Percentiles rank a stretch among this genome's conserved stretches.
These are phyloP conservation scores for Drosophila nebulosa DNA, from an alignment of 1,140 invertebrate species.

Conservation along the genomic window DNA sequence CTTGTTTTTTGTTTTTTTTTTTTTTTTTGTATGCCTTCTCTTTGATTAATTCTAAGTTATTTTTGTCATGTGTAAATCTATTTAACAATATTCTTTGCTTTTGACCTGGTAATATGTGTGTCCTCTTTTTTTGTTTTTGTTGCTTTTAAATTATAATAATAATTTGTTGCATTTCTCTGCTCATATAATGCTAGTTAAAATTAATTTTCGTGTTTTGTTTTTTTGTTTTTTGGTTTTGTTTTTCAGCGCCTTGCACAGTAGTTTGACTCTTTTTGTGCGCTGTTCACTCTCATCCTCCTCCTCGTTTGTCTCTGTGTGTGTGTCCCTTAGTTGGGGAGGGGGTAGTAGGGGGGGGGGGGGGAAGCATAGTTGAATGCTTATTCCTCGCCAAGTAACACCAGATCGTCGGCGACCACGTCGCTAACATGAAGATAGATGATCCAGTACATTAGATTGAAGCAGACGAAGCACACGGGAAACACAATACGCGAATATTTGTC, in stretches of 20 bases:
- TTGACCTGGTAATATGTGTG: slow-evolving; percentile 67
- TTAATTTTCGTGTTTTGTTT: slow-evolving; percentile 49
- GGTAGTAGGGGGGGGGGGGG: background rate
- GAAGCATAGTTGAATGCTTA: slow-evolving; percentile 18
- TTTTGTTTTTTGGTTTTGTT: slow-evolving; percentile 49
- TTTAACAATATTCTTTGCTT: slow-evolving; percentile 74
- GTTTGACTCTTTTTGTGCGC: slow-evolving; percentile 74
- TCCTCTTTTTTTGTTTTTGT: slow-evolving; percentile 19
- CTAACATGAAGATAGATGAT: slow-evolving; percentile 98
- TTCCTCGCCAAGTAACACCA: slow-evolving; percentile 91
- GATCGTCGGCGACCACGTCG: slow-evolving; percentile 95
- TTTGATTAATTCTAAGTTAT: slow-evolving; percentile 40
- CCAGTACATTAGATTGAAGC: slow-evolving; percentile 99
- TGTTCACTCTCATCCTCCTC: slow-evolving; percentile 42
- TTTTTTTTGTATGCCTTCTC: slow-evolving; percentile 41
- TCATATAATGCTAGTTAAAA: slow-evolving; percentile 76
- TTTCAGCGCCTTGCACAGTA: slow-evolving; percentile 71
- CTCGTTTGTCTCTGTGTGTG: background rate
- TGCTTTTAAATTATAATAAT: slow-evolving; percentile 75
- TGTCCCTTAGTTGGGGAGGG: background rate
- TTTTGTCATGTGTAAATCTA: slow-evolving; percentile 65
- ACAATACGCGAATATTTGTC: slow-evolving; percentile 98
- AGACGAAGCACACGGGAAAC: slow-evolving; percentile 97
- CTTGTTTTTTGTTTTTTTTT: too few species aligned
- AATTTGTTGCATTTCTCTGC: slow-evolving; percentile 57